A percentile compares a stretch with the other conserved stretches of the same genome.
Conservation (phyloP, 1,140 invertebrate genomes). For the Triops cancriformis region DNA sequence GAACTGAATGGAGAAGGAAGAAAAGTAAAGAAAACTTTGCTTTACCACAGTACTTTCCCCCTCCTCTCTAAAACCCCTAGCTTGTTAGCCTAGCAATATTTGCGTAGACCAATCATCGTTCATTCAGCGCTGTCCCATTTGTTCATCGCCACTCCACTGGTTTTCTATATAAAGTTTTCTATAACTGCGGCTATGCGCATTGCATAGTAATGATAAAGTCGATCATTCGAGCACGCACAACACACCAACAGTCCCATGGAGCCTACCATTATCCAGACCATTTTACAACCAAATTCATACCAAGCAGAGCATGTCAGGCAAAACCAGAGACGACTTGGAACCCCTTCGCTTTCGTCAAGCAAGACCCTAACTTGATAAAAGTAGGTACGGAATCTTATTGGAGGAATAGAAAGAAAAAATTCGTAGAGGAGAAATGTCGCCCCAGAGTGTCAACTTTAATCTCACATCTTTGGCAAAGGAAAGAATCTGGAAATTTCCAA, state of each 20-base stretch:
- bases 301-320: too few relatives aligned
- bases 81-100: not conserved
- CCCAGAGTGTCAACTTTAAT: not conserved
- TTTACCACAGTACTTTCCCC: not conserved
- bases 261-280: not conserved
- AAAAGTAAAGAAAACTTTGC: not conserved
- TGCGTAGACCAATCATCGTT: not conserved
- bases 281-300: not conserved
- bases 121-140: not conserved
- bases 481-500: not conserved
- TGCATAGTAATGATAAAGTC: not conserved
- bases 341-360: not conserved
- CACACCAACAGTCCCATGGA: not conserved
- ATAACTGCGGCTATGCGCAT: not conserved
- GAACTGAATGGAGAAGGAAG: not conserved
- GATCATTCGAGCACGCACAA: not conserved
- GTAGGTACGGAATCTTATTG: not conserved
- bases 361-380: not conserved
- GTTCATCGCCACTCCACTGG: not conserved
- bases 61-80: not conserved
- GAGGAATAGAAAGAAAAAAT: not conserved
- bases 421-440: not conserved
- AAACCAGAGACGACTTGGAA: not conserved
- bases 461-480: not conserved
- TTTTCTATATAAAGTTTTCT: not conserved